Base-by-base conservation (phyloP, 1,140 invertebrate genomes). In the Pseudomyrmex gracilis region DNA sequence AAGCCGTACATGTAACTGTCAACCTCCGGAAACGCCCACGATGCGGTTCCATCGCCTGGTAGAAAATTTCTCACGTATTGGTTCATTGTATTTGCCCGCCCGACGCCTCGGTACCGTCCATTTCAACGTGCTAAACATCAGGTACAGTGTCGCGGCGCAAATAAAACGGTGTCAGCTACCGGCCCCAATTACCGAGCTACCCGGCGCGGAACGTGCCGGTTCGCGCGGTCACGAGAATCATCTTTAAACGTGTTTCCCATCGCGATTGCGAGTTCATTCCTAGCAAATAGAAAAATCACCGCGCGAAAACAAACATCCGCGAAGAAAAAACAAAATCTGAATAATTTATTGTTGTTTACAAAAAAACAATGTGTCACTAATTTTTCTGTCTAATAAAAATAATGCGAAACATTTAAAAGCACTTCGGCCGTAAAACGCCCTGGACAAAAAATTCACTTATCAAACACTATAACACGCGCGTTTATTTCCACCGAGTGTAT, bases 101-200 rank as follows among this genome's bases (percentile, higher is more conserved):
- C 64, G 63, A 64, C 76, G 76, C 76, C 53, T 80, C 58, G 45
- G 34, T 57, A 58, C 17, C 20, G 55, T 68, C 66, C 70, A 70
- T 74, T 83, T 83, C 85, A 83, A 87, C 74, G 85, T 85, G 84
- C 84, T 85, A 86, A 87, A 87, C 85, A 87, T 87, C 77, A 60
- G 84, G 84, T 71, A 74, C 49, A 22, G 76, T 73, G 84, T 86
- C 85, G 85, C 84, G 64, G 63, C 71, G 71, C 85, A 83, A 87
- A 86, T 87, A 86, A 87, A 87, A 87, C 78, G 85, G 85, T 86
- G 86, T 87, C 86, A 83, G 80, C 86, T 82, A 87, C 85, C 71
- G 64, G 77, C 82, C 84, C 84, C 85, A 87, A 87, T 87, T 87
- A 87, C 80, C n/a, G 85, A 53, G 80, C 70, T 77, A 60, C 61